Evolutionary conservation across 2,888 invertebrate species (phyloP), one percentile per base, ranked within the genome.

Genomic region (Andrena trimmerana): DNA sequence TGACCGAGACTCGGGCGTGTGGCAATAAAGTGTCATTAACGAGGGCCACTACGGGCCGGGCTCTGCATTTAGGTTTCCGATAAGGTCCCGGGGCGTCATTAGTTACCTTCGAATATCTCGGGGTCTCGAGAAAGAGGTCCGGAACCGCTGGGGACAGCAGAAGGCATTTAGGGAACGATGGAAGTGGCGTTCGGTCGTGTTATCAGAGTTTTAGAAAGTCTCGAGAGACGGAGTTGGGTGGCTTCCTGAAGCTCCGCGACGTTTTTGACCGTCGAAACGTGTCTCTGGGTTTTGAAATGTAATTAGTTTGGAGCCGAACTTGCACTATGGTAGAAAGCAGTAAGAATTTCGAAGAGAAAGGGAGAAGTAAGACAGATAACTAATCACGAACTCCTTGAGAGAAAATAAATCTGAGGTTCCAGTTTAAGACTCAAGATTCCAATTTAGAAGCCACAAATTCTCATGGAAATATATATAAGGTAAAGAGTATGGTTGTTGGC

Each of bases 151-250:
- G 59, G 33, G 59, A 13, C 36, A 20, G 50, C 1, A 33, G 65
- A 65, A 52, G 42, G 50, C 63, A 63, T 69, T 79, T 75, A 66
- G 60, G 54, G 20, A 20, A 60, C 27, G 60, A 70, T 33, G 29
- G 24, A 8, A 59, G 20, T 24, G 27, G 71, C 7, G 13, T 10
- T 50, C 20, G 16, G 4, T 27, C n/a, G 70, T 48, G 59, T 81
- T 79, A 77, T 83, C 71, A 79, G 73, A 76, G 77, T 74, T 84
- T 77, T 83, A 71, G 84, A 84, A 79, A 79, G 70, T 67, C 29
- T 16, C 42, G 13, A 4, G 24, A 5, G 52, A 48, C 20, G 36
- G 27, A 31, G 42, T 52, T 42, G n/a, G 20, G 29, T 24, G 20
- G 50, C 27, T 20, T 10, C 7, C 7, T 4, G 42, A 0, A 33